Percentiles rank a stretch among this genome's conserved stretches.
Conservation (phyloP, 2,888 invertebrate species). For the Drosophila austrosaltans region DNA sequence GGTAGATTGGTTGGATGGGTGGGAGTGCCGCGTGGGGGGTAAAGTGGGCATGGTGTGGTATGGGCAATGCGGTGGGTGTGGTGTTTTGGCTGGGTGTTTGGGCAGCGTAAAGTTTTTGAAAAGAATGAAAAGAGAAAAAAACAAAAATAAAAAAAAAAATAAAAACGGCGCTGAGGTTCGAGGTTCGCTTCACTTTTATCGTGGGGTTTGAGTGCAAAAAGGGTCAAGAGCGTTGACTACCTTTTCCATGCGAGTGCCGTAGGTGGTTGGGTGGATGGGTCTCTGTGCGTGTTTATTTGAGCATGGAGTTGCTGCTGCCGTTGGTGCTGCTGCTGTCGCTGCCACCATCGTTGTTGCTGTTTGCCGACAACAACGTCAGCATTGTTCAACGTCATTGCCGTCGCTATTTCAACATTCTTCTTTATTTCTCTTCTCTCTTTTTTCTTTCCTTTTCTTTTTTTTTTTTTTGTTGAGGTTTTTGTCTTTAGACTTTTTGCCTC, state of each 20-base stretch:
- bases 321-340: not conserved
- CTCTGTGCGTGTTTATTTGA: constrained; percentile 60
- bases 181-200: constrained; percentile 27
- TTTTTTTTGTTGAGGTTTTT: constrained; percentile 48
- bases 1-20: constrained; percentile 27
- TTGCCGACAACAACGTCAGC: constrained; percentile 22
- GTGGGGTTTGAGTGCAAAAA: constrained; percentile 62
- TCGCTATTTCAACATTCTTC: constrained; percentile 50
- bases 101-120: constrained; percentile 70
- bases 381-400: constrained; percentile 47
- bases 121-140: constrained; percentile 61
- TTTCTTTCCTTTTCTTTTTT: not conserved
- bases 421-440: no score
- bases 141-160: constrained; percentile 50
- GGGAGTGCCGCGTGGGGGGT: constrained; percentile 16
- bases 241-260: constrained; percentile 40
- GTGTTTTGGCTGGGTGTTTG: constrained; percentile 28
- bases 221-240: constrained; percentile 73
- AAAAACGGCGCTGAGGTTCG: constrained; percentile 30
- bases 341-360: constrained; percentile 2
- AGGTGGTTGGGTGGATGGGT: constrained; percentile 8
- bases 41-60: not conserved
- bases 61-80: constrained; percentile 16
- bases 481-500: constrained; percentile 7
- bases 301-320: constrained; percentile 16